Evolutionary conservation across 2,888 invertebrate genomes (phyloP).

Genomic region (Anticlea derivata): DNA sequence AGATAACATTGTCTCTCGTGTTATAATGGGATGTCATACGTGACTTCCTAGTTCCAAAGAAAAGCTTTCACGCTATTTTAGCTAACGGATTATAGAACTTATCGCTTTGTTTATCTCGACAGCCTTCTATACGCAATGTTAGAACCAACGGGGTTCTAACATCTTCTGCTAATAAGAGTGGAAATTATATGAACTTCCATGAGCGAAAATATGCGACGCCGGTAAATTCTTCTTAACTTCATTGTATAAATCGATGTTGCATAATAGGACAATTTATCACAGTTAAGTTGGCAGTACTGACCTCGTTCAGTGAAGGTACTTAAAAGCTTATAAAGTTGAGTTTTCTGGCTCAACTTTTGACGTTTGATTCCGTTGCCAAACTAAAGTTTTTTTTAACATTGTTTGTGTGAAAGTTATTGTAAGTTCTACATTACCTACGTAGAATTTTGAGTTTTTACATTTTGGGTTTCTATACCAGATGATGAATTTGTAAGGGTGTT

Average conservation of each 20-base stretch:
- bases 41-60: conserved; percentile 32
- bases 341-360: background rate
- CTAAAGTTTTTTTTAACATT: too few species aligned
- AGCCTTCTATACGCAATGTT: conserved; percentile 15
- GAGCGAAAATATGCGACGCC: too few species aligned
- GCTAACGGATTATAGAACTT: conserved; percentile 21
- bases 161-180: background rate
- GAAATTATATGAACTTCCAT: background rate
- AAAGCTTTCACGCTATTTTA: conserved; percentile 25
- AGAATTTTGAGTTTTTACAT: too few species aligned
- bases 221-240: background rate
- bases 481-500: too few species aligned
- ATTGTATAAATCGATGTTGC: background rate
- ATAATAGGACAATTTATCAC: conserved; percentile 1
- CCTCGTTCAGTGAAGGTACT: background rate
- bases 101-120: conserved; percentile 23
- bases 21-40: conserved; percentile 8
- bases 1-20: background rate
- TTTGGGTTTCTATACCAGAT: too few species aligned
- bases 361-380: too few species aligned
- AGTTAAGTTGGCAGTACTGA: conserved; percentile 4
- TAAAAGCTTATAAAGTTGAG: background rate
- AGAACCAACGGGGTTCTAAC: conserved; percentile 8
- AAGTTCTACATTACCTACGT: too few species aligned
- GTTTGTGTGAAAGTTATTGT: too few species aligned